Conservation (phyloP, 2,888 invertebrate genomes). For the Athalia cordata region DNA sequence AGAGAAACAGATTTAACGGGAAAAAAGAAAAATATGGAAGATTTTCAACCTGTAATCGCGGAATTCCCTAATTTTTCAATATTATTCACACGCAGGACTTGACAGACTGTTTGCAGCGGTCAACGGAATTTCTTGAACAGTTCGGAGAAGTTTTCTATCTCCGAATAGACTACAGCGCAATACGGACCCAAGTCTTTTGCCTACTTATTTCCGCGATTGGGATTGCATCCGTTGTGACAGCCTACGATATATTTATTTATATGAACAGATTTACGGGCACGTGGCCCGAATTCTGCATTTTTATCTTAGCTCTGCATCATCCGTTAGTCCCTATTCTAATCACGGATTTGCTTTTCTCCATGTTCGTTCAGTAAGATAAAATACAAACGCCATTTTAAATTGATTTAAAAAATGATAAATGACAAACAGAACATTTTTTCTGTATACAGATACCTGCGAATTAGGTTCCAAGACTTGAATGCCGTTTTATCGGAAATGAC, state of each 20-base stretch:
- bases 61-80: too few species aligned
- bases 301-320: not conserved
- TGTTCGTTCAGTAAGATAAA: not conserved
- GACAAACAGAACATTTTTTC: not conserved
- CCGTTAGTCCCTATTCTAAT: not conserved
- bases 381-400: not conserved
- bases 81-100: not conserved
- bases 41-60: too few species aligned
- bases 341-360: slow-evolving; percentile 12
- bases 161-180: not conserved
- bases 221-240: not conserved
- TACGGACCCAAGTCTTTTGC: not conserved
- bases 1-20: not conserved
- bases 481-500: not conserved
- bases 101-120: not conserved
- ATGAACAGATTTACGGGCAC: too few species aligned
- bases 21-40: not conserved
- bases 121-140: not conserved
- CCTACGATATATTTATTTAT: not conserved
- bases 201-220: too few species aligned
- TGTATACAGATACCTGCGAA: slow-evolving; percentile 6
- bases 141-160: not conserved
- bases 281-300: too few species aligned
- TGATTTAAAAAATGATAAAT: not conserved
- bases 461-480: slow-evolving; percentile 1